Percentiles rank a stretch among this genome's conserved stretches.
These are phyloP conservation scores for Spilogale gracilis DNA, from an alignment of 2,113 vertebrate genomes.

Conservation along the genomic window DNA sequence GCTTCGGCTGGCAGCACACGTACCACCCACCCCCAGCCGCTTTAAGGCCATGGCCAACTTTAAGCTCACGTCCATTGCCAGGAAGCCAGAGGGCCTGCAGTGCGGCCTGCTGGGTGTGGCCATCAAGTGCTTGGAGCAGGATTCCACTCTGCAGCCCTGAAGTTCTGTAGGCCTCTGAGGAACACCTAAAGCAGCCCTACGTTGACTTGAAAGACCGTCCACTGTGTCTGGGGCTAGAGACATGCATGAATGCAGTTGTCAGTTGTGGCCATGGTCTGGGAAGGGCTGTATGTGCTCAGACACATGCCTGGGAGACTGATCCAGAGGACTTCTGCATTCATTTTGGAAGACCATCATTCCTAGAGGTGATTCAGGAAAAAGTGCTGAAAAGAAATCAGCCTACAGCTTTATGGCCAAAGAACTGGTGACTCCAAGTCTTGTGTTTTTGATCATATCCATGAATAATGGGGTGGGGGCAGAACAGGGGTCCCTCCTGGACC, in stretches of 20 bases:
- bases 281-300: neutral
- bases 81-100: slow-evolving; percentile 92
- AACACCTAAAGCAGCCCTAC: slow-evolving; percentile 89
- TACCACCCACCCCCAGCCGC: fast-evolving
- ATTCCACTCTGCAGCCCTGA: slow-evolving; percentile 90
- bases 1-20: fast-evolving
- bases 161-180: slow-evolving; percentile 89
- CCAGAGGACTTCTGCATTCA: slow-evolving; percentile 91
- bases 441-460: slow-evolving; percentile 89
- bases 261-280: slow-evolving; percentile 89
- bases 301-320: neutral
- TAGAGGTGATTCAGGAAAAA: slow-evolving; percentile 89
- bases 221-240: slow-evolving; percentile 89
- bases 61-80: slow-evolving; percentile 80
- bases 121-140: slow-evolving; percentile 90
- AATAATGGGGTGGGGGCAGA: slow-evolving; percentile 69
- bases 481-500: neutral
- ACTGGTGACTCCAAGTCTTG: slow-evolving; percentile 88
- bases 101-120: slow-evolving; percentile 89
- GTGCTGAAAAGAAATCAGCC: slow-evolving; percentile 88
- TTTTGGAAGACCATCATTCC: slow-evolving; percentile 94
- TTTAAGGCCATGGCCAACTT: slow-evolving; percentile 38
- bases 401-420: slow-evolving; percentile 92
- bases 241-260: slow-evolving; percentile 91
- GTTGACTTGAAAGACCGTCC: slow-evolving; percentile 89